Evolutionary conservation across 2,888 invertebrate genomes (phyloP).

Genomic region (Cistogaster globosa): DNA sequence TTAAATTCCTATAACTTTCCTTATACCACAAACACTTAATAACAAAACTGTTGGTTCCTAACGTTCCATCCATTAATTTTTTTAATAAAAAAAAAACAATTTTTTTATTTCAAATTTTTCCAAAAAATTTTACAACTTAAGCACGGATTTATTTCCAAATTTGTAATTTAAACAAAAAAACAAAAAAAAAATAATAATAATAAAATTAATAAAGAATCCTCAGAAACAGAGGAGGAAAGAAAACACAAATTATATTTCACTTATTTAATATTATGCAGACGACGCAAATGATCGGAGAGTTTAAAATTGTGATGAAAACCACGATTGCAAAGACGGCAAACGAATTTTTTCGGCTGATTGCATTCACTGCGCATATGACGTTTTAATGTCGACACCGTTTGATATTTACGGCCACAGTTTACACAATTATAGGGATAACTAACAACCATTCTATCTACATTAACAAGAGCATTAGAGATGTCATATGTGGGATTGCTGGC

Average conservation of each 20-base stretch:
- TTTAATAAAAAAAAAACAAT: neutral
- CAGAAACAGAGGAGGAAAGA: neutral
- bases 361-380: constrained; percentile 85
- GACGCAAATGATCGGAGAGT: constrained; percentile 79
- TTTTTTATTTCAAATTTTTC: constrained; percentile 20
- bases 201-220: neutral
- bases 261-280: constrained; percentile 73
- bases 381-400: constrained; percentile 78
- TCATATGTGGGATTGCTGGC: constrained; percentile 23
- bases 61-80: too few species aligned
- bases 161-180: constrained; percentile 6
- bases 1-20: too few species aligned
- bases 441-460: constrained; percentile 44
- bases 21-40: too few species aligned
- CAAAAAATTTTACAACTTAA: constrained; percentile 14
- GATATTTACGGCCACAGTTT: constrained; percentile 79
- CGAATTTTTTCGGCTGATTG: constrained; percentile 80
- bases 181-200: neutral
- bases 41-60: too few species aligned
- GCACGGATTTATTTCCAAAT: constrained; percentile 23
- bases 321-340: constrained; percentile 80
- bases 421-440: constrained; percentile 76
- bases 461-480: constrained; percentile 60
- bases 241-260: neutral
- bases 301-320: constrained; percentile 82